Conservation (phyloP, 1,140 invertebrate genomes). For the Ooceraea biroi region DNA sequence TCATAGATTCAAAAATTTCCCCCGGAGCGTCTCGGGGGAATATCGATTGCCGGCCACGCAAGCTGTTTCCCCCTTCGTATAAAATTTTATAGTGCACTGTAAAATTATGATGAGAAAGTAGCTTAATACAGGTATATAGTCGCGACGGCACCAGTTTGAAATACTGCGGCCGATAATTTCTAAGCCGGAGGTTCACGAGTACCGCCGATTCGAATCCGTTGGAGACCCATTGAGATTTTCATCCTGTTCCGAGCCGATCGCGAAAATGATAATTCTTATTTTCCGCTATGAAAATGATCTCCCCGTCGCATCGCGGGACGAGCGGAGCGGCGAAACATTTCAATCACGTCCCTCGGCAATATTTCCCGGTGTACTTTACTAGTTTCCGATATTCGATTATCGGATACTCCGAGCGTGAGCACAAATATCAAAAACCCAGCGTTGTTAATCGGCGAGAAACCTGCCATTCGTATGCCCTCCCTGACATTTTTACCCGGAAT, state of each 20-base stretch:
- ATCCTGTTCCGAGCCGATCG: neutral
- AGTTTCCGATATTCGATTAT: conserved; percentile 57
- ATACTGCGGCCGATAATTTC: neutral
- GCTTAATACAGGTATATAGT: neutral
- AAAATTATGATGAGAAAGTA: neutral
- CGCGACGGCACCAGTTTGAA: neutral
- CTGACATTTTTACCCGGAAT: conserved; percentile 18
- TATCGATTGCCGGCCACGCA: conserved; percentile 28
- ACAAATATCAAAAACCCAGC: conserved; percentile 41
- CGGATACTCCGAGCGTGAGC: conserved; percentile 31
- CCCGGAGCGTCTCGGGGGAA: conserved; percentile 7
- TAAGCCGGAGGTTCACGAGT: no score
- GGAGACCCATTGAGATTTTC: no score
- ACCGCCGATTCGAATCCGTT: no score
- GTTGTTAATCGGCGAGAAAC: conserved; percentile 37
- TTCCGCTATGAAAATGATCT: conserved; percentile 24
- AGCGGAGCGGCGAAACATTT: conserved; percentile 20
- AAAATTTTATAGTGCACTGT: conserved; percentile 9
- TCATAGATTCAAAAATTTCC: conserved; percentile 60
- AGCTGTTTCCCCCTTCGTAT: conserved; percentile 8
- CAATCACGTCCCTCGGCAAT: conserved; percentile 47
- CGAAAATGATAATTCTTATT: conserved; percentile 1
- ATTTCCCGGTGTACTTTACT: conserved; percentile 46
- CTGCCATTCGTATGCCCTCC: neutral
- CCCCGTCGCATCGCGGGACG: neutral